A percentile compares a stretch with the other conserved stretches of the same genome.
Conservation (phyloP, 2,888 invertebrate genomes). For the Strigamia maritima region DNA sequence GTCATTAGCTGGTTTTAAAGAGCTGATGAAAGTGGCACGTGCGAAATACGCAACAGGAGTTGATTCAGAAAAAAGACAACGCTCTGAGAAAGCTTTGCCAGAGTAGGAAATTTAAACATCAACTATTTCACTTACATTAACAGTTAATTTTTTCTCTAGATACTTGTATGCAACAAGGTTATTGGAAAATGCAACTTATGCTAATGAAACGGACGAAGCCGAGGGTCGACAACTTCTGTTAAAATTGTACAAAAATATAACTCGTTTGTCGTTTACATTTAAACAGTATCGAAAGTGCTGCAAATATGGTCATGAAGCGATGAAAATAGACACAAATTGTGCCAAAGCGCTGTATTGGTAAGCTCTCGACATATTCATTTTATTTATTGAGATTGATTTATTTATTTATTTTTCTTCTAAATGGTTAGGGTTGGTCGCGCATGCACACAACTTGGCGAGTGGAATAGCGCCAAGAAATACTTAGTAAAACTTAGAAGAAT, state of each 20-base stretch:
- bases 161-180: constrained; percentile 64
- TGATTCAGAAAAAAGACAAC: constrained; percentile 58
- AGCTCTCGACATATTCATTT: not conserved
- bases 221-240: constrained; percentile 63
- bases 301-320: constrained; percentile 60
- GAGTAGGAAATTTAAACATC: not conserved
- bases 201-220: constrained; percentile 64
- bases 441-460: not conserved
- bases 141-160: constrained; percentile 44
- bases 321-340: constrained; percentile 51
- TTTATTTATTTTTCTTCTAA: no score
- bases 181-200: constrained; percentile 64
- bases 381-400: not conserved
- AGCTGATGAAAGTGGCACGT: constrained; percentile 61
- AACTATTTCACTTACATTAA: not conserved
- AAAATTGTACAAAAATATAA: constrained; percentile 69
- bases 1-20: constrained; percentile 59
- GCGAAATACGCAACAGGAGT: constrained; percentile 64
- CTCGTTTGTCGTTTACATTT: constrained; percentile 65
- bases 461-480: not conserved
- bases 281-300: constrained; percentile 65
- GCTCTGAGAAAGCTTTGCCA: constrained; percentile 42
- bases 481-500: not conserved
- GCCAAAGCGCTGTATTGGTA: constrained; percentile 45
- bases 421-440: not conserved